Evolutionary conservation across 2,797 vertebrate genomes (phyloP).

Genomic region (Xiphorhynchus erythropygius): DNA sequence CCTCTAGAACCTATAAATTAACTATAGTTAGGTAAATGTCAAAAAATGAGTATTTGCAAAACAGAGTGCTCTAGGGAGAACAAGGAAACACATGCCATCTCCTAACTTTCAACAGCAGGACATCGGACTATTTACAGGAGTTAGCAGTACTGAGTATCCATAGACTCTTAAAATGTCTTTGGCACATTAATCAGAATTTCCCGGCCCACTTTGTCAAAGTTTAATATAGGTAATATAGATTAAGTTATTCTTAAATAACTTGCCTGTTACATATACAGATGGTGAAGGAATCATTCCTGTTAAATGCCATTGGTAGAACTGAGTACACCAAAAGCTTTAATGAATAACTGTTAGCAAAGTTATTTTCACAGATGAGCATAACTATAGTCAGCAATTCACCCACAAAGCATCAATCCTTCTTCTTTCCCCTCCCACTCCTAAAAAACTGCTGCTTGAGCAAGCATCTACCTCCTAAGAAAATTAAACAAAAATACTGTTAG

Average conservation of each 20-base stretch:
- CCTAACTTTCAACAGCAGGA: background rate
- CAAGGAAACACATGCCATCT: background rate
- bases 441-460: background rate
- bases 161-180: background rate
- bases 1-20: background rate
- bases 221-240: background rate
- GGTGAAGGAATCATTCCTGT: background rate
- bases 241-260: background rate
- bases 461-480: background rate
- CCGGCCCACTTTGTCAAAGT: background rate
- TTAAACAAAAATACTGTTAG: background rate
- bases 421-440: background rate
- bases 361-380: background rate
- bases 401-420: background rate
- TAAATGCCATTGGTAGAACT: background rate
- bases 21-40: background rate
- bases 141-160: background rate
- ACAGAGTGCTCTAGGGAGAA: background rate
- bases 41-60: background rate
- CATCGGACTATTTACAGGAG: background rate
- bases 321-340: background rate
- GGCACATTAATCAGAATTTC: background rate
- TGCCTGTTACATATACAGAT: background rate
- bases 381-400: background rate
- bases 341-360: background rate